Evolutionary conservation across 1,140 invertebrate genomes (phyloP).

Genomic region (Coptotermes formosanus): DNA sequence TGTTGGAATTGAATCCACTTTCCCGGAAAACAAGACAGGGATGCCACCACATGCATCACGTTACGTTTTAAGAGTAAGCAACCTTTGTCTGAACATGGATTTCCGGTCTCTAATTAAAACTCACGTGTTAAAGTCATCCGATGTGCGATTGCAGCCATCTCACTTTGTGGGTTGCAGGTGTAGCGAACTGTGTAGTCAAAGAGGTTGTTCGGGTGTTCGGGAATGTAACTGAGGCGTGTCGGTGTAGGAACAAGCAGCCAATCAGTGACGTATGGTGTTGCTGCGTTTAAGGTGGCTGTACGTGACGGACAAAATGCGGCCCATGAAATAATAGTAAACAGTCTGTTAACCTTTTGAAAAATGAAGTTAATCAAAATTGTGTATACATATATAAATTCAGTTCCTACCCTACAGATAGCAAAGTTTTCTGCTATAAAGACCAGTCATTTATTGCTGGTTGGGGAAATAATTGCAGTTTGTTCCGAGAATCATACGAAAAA

Average conservation of each 20-base stretch:
- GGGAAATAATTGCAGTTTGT: too few species aligned
- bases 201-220: background rate
- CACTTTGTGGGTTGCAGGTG: background rate
- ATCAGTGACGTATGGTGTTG: background rate
- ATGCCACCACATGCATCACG: background rate
- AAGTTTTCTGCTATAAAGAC: too few species aligned
- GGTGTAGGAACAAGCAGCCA: background rate
- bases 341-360: too few species aligned
- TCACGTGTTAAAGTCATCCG: background rate
- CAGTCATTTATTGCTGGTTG: too few species aligned
- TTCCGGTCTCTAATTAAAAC: background rate
- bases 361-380: too few species aligned
- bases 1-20: too few species aligned
- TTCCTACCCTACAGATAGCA: too few species aligned
- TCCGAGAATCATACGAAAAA: too few species aligned
- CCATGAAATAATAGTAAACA: too few species aligned
- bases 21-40: too few species aligned
- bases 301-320: too few species aligned
- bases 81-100: background rate
- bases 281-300: background rate
- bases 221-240: background rate
- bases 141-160: background rate
- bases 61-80: background rate
- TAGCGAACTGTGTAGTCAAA: conserved; percentile 1
- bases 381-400: too few species aligned